A percentile compares a stretch with the other conserved stretches of the same genome.
Evolutionary conservation across 2,797 vertebrate genomes (phyloP).

Genomic region (Sebastes paucispinis): DNA sequence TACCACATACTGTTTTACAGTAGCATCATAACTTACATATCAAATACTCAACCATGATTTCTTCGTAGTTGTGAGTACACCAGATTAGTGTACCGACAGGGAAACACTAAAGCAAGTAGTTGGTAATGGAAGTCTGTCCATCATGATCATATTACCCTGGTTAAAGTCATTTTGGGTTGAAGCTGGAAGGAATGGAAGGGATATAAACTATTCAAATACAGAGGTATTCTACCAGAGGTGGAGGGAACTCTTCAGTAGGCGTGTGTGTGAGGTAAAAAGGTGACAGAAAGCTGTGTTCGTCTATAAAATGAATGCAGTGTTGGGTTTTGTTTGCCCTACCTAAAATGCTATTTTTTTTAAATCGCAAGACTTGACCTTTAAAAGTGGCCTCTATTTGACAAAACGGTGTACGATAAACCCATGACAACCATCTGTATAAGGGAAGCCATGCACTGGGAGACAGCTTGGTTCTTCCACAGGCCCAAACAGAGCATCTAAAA

Average conservation of each 20-base stretch:
- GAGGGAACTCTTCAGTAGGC: slow-evolving; percentile 67
- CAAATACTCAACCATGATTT: slow-evolving; percentile 56
- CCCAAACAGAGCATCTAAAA: slow-evolving; percentile 72
- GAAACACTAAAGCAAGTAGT: slow-evolving; percentile 41
- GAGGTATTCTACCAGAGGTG: slow-evolving; percentile 71
- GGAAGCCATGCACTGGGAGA: slow-evolving; percentile 82
- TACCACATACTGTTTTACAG: slow-evolving; percentile 60
- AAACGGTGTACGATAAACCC: slow-evolving; percentile 58
- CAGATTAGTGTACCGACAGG: slow-evolving; percentile 28
- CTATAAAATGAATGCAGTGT: slow-evolving; percentile 65
- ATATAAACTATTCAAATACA: slow-evolving; percentile 66
- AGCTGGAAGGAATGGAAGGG: slow-evolving; percentile 70
- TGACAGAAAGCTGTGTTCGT: slow-evolving; percentile 65
- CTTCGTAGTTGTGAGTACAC: slow-evolving; percentile 41
- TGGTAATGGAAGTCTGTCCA: slow-evolving; percentile 51
- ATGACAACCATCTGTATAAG: slow-evolving; percentile 60
- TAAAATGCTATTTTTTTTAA: slow-evolving; percentile 62
- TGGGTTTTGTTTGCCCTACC: slow-evolving; percentile 31
- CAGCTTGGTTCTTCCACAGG: slow-evolving; percentile 80
- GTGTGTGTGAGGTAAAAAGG: slow-evolving; percentile 75
- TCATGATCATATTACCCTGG: slow-evolving; percentile 67
- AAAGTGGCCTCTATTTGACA: slow-evolving; percentile 82
- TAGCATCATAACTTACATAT: slow-evolving; percentile 53
- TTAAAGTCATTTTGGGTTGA: slow-evolving; percentile 70
- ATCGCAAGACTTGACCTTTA: slow-evolving; percentile 73